These are phyloP conservation scores for Oscheius myriophilus DNA, from an alignment of 2,888 invertebrate genomes.

Conservation along the genomic window DNA sequence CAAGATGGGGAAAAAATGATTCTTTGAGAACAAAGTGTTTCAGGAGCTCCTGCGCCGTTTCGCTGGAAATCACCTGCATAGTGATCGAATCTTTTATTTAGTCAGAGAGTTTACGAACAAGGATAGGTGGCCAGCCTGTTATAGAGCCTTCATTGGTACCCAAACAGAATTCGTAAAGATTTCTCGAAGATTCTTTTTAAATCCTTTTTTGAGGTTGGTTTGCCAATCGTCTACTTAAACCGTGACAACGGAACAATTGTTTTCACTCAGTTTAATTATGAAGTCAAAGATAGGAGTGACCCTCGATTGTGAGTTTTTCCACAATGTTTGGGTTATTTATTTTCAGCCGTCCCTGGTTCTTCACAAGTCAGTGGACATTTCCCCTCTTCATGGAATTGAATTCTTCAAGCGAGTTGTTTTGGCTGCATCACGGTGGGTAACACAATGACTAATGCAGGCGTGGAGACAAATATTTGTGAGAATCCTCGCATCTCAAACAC, in stretches of 20 bases:
- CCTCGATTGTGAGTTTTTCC: slow-evolving; percentile 13
- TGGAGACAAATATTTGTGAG: not conserved
- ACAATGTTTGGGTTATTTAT: not conserved
- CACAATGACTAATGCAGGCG: slow-evolving; percentile 1
- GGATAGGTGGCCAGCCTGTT: slow-evolving; percentile 21
- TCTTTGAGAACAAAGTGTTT: not conserved
- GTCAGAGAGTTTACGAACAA: slow-evolving; percentile 13
- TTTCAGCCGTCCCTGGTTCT: slow-evolving; percentile 25
- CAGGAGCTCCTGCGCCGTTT: not conserved
- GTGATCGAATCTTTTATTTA: slow-evolving; percentile 12
- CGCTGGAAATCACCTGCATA: not conserved
- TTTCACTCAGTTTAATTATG: slow-evolving; percentile 17
- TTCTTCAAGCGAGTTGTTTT: slow-evolving; percentile 12
- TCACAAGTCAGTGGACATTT: slow-evolving; percentile 21
- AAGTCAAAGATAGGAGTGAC: not conserved
- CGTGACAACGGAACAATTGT: not conserved
- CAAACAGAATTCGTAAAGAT: slow-evolving; percentile 18
- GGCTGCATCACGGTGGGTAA: slow-evolving; percentile 25
- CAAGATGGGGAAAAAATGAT: not conserved
- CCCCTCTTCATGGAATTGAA: slow-evolving; percentile 16
- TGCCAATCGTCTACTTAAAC: slow-evolving; percentile 13
- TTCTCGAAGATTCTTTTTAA: not conserved
- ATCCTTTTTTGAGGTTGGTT: slow-evolving; percentile 15
- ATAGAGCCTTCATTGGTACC: slow-evolving; percentile 24
- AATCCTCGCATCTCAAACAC: not conserved